Conservation (phyloP, 2,113 vertebrate genomes). For the Pithys albifrons region DNA sequence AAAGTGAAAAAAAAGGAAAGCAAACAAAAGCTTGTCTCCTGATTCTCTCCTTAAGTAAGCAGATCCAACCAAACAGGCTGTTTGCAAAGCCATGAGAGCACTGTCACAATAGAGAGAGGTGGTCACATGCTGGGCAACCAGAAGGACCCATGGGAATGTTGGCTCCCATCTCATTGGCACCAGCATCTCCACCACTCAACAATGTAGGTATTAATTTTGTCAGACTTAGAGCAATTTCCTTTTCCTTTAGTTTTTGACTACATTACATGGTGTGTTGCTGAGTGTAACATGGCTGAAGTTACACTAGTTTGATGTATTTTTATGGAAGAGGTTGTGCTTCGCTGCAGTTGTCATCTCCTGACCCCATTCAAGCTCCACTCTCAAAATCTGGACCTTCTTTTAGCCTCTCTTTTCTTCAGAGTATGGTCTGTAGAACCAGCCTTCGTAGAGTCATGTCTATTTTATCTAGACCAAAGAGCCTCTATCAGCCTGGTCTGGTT, state of each 20-base stretch:
- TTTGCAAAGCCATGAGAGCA: neutral
- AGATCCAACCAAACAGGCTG: neutral
- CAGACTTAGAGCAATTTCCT: neutral
- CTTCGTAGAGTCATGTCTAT: neutral
- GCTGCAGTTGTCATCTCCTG: neutral
- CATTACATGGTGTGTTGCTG: fast-evolving
- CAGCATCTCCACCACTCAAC: neutral
- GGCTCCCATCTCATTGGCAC: neutral
- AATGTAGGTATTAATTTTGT: neutral
- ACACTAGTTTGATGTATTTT: neutral
- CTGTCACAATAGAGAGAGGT: neutral
- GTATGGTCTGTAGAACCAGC: fast-evolving
- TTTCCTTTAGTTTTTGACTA: neutral
- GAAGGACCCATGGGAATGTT: neutral
- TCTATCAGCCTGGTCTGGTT: neutral
- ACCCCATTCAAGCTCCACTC: neutral
- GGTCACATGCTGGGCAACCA: neutral
- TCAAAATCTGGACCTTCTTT: neutral
- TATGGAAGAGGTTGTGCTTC: neutral
- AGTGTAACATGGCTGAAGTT: fast-evolving
- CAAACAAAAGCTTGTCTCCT: neutral
- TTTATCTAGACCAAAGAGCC: neutral
- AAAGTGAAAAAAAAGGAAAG: neutral
- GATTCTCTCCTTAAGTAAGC: neutral
- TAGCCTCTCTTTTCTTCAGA: neutral